A percentile compares a stretch with the other conserved stretches of the same genome.
Conservation (phyloP, 2,113 vertebrate genomes). For the Apteryx mantelli region DNA sequence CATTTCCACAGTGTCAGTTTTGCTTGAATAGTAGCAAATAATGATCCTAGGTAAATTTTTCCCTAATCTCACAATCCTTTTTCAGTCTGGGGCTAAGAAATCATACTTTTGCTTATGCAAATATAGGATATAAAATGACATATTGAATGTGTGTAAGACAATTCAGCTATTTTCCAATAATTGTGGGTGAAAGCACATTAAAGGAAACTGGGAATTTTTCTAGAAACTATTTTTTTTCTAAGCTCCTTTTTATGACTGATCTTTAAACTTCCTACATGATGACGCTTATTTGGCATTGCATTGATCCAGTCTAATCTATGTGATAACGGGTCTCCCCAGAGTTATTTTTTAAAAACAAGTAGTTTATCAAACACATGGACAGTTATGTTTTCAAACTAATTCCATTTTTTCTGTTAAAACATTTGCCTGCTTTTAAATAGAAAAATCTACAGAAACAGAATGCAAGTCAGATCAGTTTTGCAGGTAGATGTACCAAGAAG, state of each 20-base stretch:
- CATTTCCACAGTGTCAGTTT: background rate
- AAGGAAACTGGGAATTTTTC: background rate
- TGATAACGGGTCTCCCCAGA: conserved; percentile 50
- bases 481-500: background rate
- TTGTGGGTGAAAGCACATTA: background rate
- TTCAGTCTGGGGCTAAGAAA: background rate
- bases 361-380: conserved; percentile 36
- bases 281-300: conserved; percentile 49
- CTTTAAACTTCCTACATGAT: conserved; percentile 30
- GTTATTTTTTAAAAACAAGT: conserved; percentile 55
- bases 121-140: background rate
- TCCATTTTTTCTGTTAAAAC: background rate
- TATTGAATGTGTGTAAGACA: background rate
- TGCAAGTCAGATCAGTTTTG: background rate
- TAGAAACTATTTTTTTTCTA: background rate
- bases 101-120: background rate
- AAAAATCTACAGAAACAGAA: background rate
- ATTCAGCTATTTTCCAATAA: background rate
- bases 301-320: conserved; percentile 53
- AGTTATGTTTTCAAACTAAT: background rate
- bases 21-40: conserved; percentile 34
- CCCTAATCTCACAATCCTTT: background rate
- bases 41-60: background rate
- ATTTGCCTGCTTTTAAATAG: background rate
- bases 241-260: conserved; percentile 11